phyloP scores from a whole-genome alignment of 1,140 invertebrate genomes.

The Eupristina koningsbergeri region DNA sequence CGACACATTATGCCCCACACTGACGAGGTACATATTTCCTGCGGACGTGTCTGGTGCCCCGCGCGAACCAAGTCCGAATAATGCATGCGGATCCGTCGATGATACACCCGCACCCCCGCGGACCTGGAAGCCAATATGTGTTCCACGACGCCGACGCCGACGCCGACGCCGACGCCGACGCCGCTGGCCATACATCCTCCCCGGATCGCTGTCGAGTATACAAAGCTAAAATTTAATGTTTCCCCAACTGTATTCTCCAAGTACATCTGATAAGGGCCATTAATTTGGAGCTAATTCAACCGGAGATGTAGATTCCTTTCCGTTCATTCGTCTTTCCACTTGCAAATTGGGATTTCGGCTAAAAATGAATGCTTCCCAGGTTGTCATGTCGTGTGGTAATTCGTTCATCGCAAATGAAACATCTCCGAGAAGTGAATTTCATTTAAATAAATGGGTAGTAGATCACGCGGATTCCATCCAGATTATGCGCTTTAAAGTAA shows the following conservation, averaged over 20 bases:
- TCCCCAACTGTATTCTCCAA: not conserved
- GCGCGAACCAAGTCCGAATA: slow-evolving; percentile 12
- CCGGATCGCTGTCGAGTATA: not conserved
- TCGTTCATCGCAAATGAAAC: not conserved
- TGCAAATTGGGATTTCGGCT: too few relatives aligned
- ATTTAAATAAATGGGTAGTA: not conserved
- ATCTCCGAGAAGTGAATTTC: not conserved
- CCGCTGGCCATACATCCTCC: not conserved
- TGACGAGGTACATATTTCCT: slow-evolving; percentile 52
- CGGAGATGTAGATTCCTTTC: too few relatives aligned
- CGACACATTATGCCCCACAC: slow-evolving; percentile 54
- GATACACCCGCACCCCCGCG: too few relatives aligned
- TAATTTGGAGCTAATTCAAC: not conserved
- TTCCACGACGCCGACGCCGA: too few relatives aligned
- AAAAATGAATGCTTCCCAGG: too few relatives aligned
- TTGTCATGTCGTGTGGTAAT: not conserved
- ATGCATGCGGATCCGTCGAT: slow-evolving; percentile 8
- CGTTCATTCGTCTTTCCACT: not conserved
- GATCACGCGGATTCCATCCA: too few relatives aligned
- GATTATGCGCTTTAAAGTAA: too few relatives aligned
- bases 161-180: not conserved
- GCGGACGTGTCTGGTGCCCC: slow-evolving; percentile 34
- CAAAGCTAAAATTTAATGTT: not conserved
- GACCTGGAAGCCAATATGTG: too few relatives aligned
- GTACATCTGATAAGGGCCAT: not conserved